Evolutionary conservation across 2,888 invertebrate genomes (phyloP), one percentile per base, ranked within the genome.

Genomic region (Pteria penguin): DNA sequence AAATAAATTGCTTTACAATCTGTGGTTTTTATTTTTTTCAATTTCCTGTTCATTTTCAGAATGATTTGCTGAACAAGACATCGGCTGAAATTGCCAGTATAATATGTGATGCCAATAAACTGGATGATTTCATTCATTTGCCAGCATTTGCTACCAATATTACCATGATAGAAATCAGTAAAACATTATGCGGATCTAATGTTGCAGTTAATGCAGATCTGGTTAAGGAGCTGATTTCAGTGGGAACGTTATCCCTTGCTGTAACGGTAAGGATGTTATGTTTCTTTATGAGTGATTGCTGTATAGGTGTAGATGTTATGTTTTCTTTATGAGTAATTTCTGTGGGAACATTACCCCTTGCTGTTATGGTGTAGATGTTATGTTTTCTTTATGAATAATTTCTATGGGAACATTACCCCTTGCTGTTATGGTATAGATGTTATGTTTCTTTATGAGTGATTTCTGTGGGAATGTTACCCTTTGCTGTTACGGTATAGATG

Each of bases 41-140:
- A 24, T 29, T 58, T 22, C 14, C 29, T 31, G n/a, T n/a, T 32
- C 26, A 24, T 5, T 63, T 76, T 29, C 72, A 85, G 85, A 36
- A 65, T 0, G 11, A 26, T 1, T 72, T 83, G 62, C 58, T 82
- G 8, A 80, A 79, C 54, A 36, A 76, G 18, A 70, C 83, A 14
- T 77, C 79, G 14, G 66, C 76, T 0, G 73, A 77, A 18, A 66
- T 87, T 58, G 52, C 36, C 27, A 55, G 67, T 5, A 45, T 76
- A 18, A 52, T 80, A 5, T 80, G 80, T 45, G 31, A 70, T 18
- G n/a, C 61, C 14, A 54, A 31, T 52, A 32, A 68, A 32, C 57
- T 79, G 4, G 60, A 58, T 24, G 24, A 76, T n/a, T 29, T 61
- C 24, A 54, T 79, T 14, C 26, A 70, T 1, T 26, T 73, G 22